Evolutionary conservation across 2,113 vertebrate species (phyloP), one percentile per base, ranked within the genome.

Genomic region (Nothoprocta perdicaria): DNA sequence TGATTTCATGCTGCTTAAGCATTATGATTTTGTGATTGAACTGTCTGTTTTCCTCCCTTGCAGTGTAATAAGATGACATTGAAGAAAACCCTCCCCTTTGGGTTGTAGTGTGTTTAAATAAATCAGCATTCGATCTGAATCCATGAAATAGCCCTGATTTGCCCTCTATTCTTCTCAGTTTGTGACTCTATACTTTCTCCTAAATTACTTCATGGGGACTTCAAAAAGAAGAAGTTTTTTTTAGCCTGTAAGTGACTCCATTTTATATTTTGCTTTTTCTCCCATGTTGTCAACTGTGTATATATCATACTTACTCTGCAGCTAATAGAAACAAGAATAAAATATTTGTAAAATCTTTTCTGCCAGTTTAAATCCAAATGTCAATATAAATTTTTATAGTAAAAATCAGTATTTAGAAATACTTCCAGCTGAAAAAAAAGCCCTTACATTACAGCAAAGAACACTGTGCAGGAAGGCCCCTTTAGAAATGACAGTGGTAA

Each of bases 1-100:
- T 61, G 91, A 95, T 95, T 97, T 97, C 96, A 96, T 96, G 95
- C 95, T 90, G 93, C 92, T 95, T 95, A 96, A 96, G 94, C 95
- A 95, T 97, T 97, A 94, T 82, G 95, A 95, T 95, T 96, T 94
- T 95, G 89, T 97, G 96, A 95, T 96, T 97, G 96, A 96, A 94
- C 92, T 86, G 86, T 96, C 92, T 94, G 91, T 94, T 95, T 93
- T 91, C 86, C 94, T 93, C 94, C 90, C 84, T 84, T 81, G 88
- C 94, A 81, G 86, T 91, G 38, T 88, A 95, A 95, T 95, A 92
- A 97, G 91, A 96, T 91, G 93, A 94, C 91, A 94, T 86, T 57
- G 88, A 96, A 86, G 82, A 95, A 94, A 95, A 81, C 40, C 45
- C 89, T 92, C 81, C 92, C 95, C 16, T 69, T 86, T 87, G 63